Conservation (phyloP, 2,888 invertebrate genomes). For the Lasioglossum figueresi region DNA sequence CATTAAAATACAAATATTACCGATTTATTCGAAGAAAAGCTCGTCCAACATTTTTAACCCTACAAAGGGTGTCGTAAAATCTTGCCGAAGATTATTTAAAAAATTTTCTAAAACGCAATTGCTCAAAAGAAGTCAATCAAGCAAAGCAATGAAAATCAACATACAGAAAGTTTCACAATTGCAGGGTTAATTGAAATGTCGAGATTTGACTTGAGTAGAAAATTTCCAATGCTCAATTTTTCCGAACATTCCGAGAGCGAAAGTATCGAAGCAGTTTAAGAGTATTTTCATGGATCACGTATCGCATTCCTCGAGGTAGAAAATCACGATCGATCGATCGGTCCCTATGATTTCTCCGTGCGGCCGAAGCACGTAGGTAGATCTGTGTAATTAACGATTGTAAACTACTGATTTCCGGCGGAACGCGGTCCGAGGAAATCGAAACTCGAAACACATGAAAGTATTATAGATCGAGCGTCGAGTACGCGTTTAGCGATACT, state of each 20-base stretch:
- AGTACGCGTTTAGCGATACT: conserved; percentile 31
- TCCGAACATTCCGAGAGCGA: neutral
- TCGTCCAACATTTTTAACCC: neutral
- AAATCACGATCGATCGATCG: conserved; percentile 17
- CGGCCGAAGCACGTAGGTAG: conserved; percentile 50
- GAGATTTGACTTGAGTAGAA: neutral
- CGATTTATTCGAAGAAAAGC: neutral
- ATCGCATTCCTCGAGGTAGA: conserved; percentile 36
- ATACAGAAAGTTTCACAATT: neutral
- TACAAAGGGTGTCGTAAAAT: neutral
- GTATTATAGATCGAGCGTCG: conserved; percentile 69
- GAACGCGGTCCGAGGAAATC: conserved; percentile 59
- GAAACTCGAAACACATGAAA: conserved; percentile 76
- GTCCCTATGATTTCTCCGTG: conserved; percentile 23
- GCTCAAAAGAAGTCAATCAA: neutral
- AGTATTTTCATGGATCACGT: neutral
- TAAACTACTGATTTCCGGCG: conserved; percentile 62
- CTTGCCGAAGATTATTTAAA: neutral
- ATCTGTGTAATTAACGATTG: conserved; percentile 57
- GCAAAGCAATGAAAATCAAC: neutral
- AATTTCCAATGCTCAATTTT: neutral
- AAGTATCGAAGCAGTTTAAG: neutral
- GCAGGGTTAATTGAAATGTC: neutral
- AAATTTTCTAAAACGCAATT: neutral
- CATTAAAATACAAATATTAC: neutral